A percentile compares a stretch with the other conserved stretches of the same genome.
phyloP scores from a whole-genome alignment of 2,113 vertebrate species.

The Eublepharis macularius region DNA sequence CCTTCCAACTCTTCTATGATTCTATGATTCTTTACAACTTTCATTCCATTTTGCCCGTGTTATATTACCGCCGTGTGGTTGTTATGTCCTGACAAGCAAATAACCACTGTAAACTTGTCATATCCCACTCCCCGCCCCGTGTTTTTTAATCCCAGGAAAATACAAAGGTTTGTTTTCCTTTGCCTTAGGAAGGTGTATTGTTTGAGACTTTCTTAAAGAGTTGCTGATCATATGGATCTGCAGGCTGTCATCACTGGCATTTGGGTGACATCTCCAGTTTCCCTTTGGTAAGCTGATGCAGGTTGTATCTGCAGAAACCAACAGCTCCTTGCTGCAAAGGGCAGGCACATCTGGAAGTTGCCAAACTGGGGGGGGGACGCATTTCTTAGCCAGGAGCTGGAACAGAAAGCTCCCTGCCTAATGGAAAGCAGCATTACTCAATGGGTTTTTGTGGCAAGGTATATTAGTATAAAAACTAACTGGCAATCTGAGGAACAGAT shows the following conservation, averaged over 20 bases:
- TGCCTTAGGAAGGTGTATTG: background rate
- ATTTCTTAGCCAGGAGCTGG: background rate
- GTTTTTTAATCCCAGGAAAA: background rate
- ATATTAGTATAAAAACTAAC: no score
- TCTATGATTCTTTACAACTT: background rate
- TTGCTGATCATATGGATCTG: constrained; percentile 7
- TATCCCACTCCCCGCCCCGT: no score
- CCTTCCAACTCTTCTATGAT: no score
- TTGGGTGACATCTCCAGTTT: background rate
- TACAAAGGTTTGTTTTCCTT: background rate
- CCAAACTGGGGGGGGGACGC: background rate
- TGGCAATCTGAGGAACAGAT: no score
- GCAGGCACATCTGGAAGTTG: background rate
- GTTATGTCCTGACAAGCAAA: background rate
- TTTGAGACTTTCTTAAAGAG: constrained; percentile 16
- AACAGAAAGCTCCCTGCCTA: background rate
- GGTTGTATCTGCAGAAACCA: background rate
- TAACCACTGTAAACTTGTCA: background rate
- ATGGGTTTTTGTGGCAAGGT: no score
- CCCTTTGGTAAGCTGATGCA: background rate
- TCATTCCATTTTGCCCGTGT: background rate
- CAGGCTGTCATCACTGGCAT: background rate
- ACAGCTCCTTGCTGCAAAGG: background rate
- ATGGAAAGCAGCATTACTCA: background rate
- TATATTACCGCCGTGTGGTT: background rate